phyloP scores from a whole-genome alignment of 2,888 invertebrate genomes.

The Tromatobia lineatoria region DNA sequence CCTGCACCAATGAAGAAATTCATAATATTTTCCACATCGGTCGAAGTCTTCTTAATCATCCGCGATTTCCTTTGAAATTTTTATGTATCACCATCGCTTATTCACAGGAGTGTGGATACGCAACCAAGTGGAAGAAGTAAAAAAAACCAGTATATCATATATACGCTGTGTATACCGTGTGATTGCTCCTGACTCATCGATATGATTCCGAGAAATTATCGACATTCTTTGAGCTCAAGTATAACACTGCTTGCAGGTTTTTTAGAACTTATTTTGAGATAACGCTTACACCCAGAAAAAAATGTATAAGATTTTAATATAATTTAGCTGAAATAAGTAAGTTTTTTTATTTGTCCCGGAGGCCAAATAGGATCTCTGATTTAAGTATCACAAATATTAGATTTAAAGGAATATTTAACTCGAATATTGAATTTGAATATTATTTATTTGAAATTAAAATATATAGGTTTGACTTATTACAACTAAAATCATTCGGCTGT shows the following conservation, averaged over 20 bases:
- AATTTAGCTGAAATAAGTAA: too few species aligned
- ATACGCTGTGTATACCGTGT: background rate
- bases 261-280: background rate
- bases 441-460: too few species aligned
- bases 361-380: too few species aligned
- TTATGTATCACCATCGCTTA: background rate
- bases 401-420: too few species aligned
- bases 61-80: background rate
- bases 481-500: too few species aligned
- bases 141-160: background rate
- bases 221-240: slow-evolving; percentile 10
- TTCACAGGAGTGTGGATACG: background rate
- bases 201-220: slow-evolving; percentile 24
- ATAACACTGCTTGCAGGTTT: background rate
- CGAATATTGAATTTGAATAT: too few species aligned
- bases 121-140: background rate
- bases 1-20: too few species aligned
- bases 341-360: too few species aligned
- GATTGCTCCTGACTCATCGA: slow-evolving; percentile 32
- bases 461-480: too few species aligned
- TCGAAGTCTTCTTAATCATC: too few species aligned
- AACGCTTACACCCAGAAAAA: background rate
- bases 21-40: background rate
- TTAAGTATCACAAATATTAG: too few species aligned
- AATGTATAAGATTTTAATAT: too few species aligned